phyloP scores from a whole-genome alignment of 1,140 invertebrate species.

The Dryas iulia region DNA sequence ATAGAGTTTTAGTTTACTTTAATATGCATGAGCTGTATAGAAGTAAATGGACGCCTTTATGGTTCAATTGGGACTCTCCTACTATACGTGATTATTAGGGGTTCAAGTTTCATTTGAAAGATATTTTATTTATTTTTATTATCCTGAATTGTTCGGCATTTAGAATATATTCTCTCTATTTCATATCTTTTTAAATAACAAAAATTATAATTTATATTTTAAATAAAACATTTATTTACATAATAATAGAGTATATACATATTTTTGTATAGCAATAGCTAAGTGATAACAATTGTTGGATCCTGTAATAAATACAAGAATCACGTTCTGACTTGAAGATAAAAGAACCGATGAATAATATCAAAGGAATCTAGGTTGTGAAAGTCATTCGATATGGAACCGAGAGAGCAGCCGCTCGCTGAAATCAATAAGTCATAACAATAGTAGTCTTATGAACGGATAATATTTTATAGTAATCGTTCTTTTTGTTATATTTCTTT shows the following conservation, averaged over 20 bases:
- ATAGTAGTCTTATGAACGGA: slow-evolving; percentile 24
- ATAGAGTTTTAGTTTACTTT: not conserved
- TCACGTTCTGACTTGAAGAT: slow-evolving; percentile 28
- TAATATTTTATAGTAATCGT: slow-evolving; percentile 21
- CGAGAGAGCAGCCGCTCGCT: slow-evolving; percentile 12
- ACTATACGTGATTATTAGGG: no score
- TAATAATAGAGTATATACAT: not conserved
- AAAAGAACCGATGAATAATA: slow-evolving; percentile 31
- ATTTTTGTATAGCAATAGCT: not conserved
- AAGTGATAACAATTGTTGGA: slow-evolving; percentile 4
- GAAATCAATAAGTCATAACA: slow-evolving; percentile 32
- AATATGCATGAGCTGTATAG: not conserved
- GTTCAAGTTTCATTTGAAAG: not conserved
- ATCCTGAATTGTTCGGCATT: no score
- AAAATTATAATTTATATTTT: no score
- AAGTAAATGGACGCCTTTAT: not conserved
- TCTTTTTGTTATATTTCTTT: slow-evolving; percentile 20
- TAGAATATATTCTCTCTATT: no score
- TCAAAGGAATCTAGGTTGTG: slow-evolving; percentile 30
- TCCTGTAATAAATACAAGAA: slow-evolving; percentile 18
- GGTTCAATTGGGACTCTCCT: not conserved
- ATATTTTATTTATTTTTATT: no score
- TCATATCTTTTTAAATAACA: no score
- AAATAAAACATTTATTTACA: no score
- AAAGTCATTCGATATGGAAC: slow-evolving; percentile 34